A percentile compares a stretch with the other conserved stretches of the same genome.
Conservation (phyloP, 2,888 invertebrate genomes). For the Melikaiella ostensackeni region DNA sequence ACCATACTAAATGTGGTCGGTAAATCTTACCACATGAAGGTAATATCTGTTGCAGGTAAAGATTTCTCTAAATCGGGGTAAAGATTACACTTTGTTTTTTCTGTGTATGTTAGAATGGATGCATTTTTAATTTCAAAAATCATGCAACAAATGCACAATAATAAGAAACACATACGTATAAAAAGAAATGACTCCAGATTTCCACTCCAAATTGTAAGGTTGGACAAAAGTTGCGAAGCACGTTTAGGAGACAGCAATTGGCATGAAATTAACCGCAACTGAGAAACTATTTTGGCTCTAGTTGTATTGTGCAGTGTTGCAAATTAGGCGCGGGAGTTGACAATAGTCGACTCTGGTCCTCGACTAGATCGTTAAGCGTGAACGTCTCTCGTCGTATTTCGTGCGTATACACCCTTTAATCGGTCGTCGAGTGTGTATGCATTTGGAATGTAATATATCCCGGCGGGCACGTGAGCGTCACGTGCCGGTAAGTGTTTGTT, state of each 20-base stretch:
- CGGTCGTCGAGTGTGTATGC: constrained; percentile 75
- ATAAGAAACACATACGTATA: too few relatives aligned
- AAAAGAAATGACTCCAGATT: neutral
- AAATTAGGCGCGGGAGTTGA: constrained; percentile 26
- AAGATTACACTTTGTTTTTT: too few relatives aligned
- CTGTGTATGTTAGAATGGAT: too few relatives aligned
- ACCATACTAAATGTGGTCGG: too few relatives aligned
- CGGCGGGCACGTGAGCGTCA: constrained; percentile 79
- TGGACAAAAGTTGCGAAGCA: neutral
- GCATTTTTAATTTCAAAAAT: too few relatives aligned
- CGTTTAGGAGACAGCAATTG: constrained; percentile 18
- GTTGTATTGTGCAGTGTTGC: constrained; percentile 32
- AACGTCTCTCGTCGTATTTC: constrained; percentile 30
- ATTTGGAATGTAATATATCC: constrained; percentile 77
- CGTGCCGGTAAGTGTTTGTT: constrained; percentile 77
- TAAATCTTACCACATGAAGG: too few relatives aligned
- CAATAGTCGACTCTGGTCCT: constrained; percentile 34
- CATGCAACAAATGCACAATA: too few relatives aligned
- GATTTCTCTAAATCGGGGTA: too few relatives aligned
- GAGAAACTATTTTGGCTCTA: constrained; percentile 35
- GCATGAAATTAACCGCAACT: constrained; percentile 33
- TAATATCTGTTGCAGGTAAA: too few relatives aligned
- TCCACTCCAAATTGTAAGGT: neutral
- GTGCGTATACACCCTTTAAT: constrained; percentile 65
- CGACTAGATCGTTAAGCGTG: constrained; percentile 35